Conservation (phyloP, 2,888 invertebrate species). For the Deilephila elpenor region DNA sequence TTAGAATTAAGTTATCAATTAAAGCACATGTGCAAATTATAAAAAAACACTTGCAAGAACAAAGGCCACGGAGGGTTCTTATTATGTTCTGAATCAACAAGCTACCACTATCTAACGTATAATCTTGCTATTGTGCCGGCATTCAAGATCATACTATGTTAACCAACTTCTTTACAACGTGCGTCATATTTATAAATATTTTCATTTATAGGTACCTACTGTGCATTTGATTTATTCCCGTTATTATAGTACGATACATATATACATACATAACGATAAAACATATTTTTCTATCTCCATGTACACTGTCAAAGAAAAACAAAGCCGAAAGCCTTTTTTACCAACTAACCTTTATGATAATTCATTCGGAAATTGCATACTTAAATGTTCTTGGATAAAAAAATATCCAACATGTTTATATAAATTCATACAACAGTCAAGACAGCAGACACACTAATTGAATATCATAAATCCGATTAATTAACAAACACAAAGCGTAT, state of each 20-base stretch:
- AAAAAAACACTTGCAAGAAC: conserved; percentile 26
- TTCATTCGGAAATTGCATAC: too few relatives aligned
- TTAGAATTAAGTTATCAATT: conserved; percentile 19
- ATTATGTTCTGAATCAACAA: conserved; percentile 31
- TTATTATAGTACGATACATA: too few relatives aligned
- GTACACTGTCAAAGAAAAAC: too few relatives aligned
- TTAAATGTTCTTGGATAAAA: too few relatives aligned
- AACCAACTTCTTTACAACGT: not conserved
- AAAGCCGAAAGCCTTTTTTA: too few relatives aligned
- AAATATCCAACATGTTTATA: too few relatives aligned
- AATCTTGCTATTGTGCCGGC: conserved; percentile 21
- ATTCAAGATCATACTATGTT: not conserved
- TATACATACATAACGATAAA: too few relatives aligned
- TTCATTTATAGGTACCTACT: too few relatives aligned
- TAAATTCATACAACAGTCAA: too few relatives aligned
- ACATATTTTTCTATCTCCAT: too few relatives aligned
- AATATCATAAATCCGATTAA: not conserved
- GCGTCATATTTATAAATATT: not conserved
- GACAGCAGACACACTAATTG: not conserved
- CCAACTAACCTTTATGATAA: too few relatives aligned
- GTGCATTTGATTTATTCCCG: too few relatives aligned
- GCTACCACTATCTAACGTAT: conserved; percentile 27
- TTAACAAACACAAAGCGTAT: conserved; percentile 8
- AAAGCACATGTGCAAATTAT: conserved; percentile 7
- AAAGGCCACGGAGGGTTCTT: conserved; percentile 30